Evolutionary conservation across 2,797 vertebrate genomes (phyloP).

Genomic region (Microctenopoma lineatum): DNA sequence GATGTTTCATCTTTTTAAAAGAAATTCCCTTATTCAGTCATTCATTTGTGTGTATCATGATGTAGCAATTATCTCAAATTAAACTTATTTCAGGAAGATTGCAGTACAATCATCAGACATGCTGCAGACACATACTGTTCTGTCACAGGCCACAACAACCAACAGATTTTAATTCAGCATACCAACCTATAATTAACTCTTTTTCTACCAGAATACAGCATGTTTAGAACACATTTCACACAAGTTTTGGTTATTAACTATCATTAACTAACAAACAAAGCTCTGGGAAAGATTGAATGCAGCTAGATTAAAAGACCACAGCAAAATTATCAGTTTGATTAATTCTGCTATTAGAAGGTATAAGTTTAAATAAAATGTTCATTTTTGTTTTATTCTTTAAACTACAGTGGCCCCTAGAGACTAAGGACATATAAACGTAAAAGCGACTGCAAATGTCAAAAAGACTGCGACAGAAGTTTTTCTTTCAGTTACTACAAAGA

Average conservation of each 20-base stretch:
- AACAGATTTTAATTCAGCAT: background rate
- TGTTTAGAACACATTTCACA: background rate
- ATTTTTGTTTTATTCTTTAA: no score
- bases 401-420: no score
- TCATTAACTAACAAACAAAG: background rate
- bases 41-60: conserved; percentile 4
- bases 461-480: no score
- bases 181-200: background rate
- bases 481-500: no score
- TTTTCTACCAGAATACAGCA: background rate
- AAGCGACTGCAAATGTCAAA: no score
- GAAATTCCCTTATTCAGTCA: conserved; percentile 11
- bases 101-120: background rate
- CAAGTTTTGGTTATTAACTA: conserved; percentile 6
- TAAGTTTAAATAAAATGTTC: no score
- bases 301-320: no score
- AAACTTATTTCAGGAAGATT: conserved; percentile 8
- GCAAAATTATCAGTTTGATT: no score
- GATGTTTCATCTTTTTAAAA: conserved; percentile 14
- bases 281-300: no score
- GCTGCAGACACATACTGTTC: background rate
- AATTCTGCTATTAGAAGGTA: no score
- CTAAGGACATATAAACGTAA: no score
- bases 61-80: background rate
- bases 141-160: background rate